These are phyloP conservation scores for Sussaba pulchella DNA, from an alignment of 2,888 invertebrate genomes.

Conservation along the genomic window DNA sequence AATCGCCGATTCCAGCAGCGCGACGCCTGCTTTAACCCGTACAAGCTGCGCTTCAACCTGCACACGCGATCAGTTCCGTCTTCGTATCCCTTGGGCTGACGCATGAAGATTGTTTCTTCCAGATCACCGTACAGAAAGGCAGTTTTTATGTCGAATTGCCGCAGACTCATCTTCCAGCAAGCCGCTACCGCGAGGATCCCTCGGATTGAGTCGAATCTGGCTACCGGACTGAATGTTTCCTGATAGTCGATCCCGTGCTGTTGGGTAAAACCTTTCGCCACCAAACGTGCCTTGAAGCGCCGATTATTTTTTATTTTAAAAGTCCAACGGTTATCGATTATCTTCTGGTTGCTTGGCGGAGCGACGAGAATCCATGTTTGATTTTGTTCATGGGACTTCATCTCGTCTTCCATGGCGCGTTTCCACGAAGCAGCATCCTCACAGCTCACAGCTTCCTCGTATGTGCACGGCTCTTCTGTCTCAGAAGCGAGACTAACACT, in stretches of 20 bases:
- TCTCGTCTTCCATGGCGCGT: slow-evolving; percentile 49
- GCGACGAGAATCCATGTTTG: slow-evolving; percentile 49
- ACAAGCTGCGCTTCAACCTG: slow-evolving; percentile 71
- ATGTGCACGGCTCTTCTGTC: slow-evolving; percentile 36
- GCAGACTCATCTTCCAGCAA: slow-evolving; percentile 65
- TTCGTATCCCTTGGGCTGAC: slow-evolving; percentile 70
- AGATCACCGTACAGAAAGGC: slow-evolving; percentile 76
- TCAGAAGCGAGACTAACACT: background rate
- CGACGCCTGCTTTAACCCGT: slow-evolving; percentile 76
- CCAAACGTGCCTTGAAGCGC: slow-evolving; percentile 74
- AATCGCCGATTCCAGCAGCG: slow-evolving; percentile 74
- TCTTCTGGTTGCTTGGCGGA: slow-evolving; percentile 38
- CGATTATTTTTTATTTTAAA: slow-evolving; percentile 62
- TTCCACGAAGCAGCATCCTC: slow-evolving; percentile 13
- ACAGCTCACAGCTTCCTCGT: slow-evolving; percentile 35
- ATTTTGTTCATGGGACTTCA: slow-evolving; percentile 46
- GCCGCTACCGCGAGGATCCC: slow-evolving; percentile 71
- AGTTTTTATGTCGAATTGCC: slow-evolving; percentile 76
- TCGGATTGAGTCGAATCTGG: slow-evolving; percentile 71
- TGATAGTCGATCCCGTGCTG: slow-evolving; percentile 72
- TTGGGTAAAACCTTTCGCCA: slow-evolving; percentile 72
- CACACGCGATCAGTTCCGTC: slow-evolving; percentile 65
- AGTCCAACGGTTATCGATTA: slow-evolving; percentile 66
- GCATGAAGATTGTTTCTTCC: slow-evolving; percentile 77
- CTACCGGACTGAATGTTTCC: slow-evolving; percentile 77